Percentiles rank a stretch among this genome's conserved stretches.
Conservation (phyloP, 2,113 vertebrate species). For the Vulpes lagopus region DNA sequence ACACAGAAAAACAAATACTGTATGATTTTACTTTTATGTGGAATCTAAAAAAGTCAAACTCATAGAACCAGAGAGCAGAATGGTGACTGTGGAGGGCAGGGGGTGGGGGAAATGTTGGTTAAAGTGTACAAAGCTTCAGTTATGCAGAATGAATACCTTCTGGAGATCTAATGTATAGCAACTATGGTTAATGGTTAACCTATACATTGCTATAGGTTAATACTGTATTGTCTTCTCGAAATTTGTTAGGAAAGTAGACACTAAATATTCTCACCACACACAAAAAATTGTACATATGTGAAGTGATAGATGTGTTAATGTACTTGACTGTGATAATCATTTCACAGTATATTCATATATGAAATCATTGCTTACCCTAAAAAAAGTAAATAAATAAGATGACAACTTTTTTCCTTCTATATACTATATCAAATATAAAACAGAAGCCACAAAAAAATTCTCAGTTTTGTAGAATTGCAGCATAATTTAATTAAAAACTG, state of each 20-base stretch:
- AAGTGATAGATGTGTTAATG: background rate
- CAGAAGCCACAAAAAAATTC: background rate
- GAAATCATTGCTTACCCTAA: background rate
- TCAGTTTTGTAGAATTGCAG: slow-evolving; percentile 8
- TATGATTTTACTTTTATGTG: background rate
- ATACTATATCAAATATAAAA: background rate
- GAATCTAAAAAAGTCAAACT: background rate
- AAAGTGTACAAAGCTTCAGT: background rate
- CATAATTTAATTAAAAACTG: slow-evolving; percentile 28
- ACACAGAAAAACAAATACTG: background rate
- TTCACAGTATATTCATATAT: background rate
- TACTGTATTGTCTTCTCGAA: background rate
- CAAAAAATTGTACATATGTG: background rate
- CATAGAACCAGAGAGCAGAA: background rate
- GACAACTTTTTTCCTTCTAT: background rate
- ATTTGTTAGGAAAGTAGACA: background rate
- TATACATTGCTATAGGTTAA: no score
- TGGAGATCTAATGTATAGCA: background rate
- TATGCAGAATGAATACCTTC: background rate
- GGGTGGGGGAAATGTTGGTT: background rate
- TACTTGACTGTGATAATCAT: background rate
- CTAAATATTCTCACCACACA: background rate
- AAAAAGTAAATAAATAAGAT: slow-evolving; percentile 19
- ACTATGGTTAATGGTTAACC: background rate
- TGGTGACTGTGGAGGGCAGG: background rate